phyloP scores from a whole-genome alignment of 2,888 invertebrate species.

The Zhengitettix transpicula region DNA sequence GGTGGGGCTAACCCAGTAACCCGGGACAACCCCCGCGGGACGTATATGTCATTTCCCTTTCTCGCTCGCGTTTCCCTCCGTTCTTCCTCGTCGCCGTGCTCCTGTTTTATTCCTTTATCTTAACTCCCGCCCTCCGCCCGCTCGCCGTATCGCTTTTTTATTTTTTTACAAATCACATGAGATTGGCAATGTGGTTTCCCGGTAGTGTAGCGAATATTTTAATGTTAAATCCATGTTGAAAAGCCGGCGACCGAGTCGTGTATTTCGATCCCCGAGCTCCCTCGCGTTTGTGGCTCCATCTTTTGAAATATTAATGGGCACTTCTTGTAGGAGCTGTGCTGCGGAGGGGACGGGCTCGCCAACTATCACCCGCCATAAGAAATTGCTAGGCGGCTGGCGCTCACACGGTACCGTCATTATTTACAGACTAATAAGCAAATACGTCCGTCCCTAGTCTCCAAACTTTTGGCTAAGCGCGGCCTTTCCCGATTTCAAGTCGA shows the following conservation, averaged over 20 bases:
- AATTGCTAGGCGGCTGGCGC: too few relatives aligned
- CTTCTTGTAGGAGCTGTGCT: not conserved
- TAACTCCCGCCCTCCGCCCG: not conserved
- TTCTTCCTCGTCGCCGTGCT: not conserved
- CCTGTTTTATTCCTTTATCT: not conserved
- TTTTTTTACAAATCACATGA: slow-evolving; percentile 5
- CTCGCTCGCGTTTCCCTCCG: not conserved
- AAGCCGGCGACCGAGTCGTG: not conserved
- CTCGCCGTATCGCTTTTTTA: slow-evolving; percentile 5
- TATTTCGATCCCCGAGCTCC: not conserved
- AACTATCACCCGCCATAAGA: too few relatives aligned
- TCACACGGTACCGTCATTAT: too few relatives aligned
- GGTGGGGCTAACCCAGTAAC: not conserved
- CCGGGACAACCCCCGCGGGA: not conserved
- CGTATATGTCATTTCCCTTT: not conserved
- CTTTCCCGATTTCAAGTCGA: too few relatives aligned
- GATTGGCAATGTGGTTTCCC: slow-evolving; percentile 5
- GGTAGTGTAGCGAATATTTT: slow-evolving; percentile 7
- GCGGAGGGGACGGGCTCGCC: too few relatives aligned
- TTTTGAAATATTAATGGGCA: not conserved
- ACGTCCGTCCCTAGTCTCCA: too few relatives aligned
- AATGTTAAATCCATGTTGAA: slow-evolving; percentile 7
- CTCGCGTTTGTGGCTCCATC: not conserved
- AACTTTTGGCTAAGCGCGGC: too few relatives aligned
- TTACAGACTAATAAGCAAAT: too few relatives aligned